A percentile compares a stretch with the other conserved stretches of the same genome.
phyloP scores from a whole-genome alignment of 2,888 invertebrate species.

The Perizoma flavofasciatum region DNA sequence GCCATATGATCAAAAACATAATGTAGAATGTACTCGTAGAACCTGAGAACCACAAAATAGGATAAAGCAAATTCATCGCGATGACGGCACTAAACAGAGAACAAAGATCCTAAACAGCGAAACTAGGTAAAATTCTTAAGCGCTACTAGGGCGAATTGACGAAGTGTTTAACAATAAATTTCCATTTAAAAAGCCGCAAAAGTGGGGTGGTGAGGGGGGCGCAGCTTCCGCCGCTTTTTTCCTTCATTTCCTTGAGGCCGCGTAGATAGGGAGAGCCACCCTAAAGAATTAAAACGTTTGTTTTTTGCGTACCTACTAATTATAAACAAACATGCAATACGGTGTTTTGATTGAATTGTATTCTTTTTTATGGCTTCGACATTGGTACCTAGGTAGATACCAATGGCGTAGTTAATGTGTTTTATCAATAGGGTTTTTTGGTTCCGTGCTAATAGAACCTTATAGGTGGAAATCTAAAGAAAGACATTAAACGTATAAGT shows the following conservation, averaged over 20 bases:
- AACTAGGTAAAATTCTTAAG: conserved; percentile 70
- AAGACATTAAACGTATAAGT: too few species aligned
- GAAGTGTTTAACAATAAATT: conserved; percentile 84
- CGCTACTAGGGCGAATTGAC: conserved; percentile 69
- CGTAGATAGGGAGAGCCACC: conserved; percentile 71
- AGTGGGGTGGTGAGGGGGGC: conserved; percentile 51
- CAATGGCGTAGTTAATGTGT: too few species aligned
- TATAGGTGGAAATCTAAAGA: too few species aligned
- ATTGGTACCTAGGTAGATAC: too few species aligned
- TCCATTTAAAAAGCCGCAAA: conserved; percentile 83
- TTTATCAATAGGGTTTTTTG: too few species aligned
- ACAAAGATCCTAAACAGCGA: conserved; percentile 45
- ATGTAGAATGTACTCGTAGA: neutral
- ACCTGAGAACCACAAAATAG: conserved; percentile 10
- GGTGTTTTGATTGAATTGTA: conserved; percentile 34
- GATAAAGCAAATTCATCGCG: conserved; percentile 29
- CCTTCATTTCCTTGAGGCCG: conserved; percentile 81
- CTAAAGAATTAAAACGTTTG: conserved; percentile 74
- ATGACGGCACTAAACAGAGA: conserved; percentile 36
- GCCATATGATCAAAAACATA: too few species aligned
- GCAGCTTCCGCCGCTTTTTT: conserved; percentile 80
- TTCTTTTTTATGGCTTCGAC: conserved; percentile 2
- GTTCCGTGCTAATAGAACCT: too few species aligned
- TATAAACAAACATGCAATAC: conserved; percentile 51
- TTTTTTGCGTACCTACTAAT: conserved; percentile 55